Conservation (phyloP, 2,113 vertebrate genomes). For the Pogonocichla stellata region DNA sequence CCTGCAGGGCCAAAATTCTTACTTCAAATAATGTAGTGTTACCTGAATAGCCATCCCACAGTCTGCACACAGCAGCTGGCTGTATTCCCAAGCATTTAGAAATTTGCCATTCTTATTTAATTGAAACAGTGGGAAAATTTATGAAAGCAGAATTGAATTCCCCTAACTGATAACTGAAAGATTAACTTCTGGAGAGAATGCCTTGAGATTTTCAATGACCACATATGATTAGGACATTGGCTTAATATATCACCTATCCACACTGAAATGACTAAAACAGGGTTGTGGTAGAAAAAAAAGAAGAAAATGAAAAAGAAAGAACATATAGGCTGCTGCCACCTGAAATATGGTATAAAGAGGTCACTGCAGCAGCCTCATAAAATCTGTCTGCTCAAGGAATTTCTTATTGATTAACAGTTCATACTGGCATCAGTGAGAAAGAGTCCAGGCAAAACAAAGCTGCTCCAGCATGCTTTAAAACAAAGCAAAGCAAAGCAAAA, state of each 20-base stretch:
- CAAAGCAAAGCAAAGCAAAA: not conserved
- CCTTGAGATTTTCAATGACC: constrained; percentile 24
- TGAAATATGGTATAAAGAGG: not conserved
- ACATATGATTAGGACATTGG: not conserved
- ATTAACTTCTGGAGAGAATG: constrained; percentile 36
- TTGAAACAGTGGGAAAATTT: constrained; percentile 35
- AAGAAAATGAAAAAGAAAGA: not conserved
- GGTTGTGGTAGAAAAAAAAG: not conserved
- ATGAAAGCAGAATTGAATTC: constrained; percentile 16
- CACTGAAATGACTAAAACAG: not conserved
- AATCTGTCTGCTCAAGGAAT: not conserved
- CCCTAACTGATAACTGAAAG: constrained; percentile 21
- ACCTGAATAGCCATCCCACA: not conserved
- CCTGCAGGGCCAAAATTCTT: not conserved
- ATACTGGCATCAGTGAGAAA: constrained; percentile 13
- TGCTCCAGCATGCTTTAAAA: not conserved
- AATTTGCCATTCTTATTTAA: constrained; percentile 20
- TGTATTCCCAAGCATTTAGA: constrained; percentile 30
- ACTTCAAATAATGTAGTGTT: not conserved
- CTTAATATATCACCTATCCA: not conserved
- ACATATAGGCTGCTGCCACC: not conserved
- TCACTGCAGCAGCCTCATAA: not conserved
- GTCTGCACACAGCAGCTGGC: not conserved
- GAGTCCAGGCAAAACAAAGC: constrained; percentile 16
- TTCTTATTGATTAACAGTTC: constrained; percentile 31